Percentiles rank a stretch among this genome's conserved stretches.
These are phyloP conservation scores for Scaptomyza parva DNA, from an alignment of 2,888 invertebrate species.

Conservation along the genomic window DNA sequence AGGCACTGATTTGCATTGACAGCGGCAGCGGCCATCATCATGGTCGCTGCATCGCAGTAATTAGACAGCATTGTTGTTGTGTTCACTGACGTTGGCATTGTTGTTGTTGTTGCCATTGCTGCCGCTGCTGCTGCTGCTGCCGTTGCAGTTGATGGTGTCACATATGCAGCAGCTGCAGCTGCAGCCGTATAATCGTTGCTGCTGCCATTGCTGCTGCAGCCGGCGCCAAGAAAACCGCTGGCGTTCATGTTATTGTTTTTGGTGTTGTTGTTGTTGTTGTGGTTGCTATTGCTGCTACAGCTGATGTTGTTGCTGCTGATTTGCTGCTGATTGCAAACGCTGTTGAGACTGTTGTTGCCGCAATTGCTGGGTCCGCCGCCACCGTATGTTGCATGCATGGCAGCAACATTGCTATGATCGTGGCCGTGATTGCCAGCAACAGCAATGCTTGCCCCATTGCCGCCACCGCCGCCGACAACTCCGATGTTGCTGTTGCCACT, in stretches of 20 bases:
- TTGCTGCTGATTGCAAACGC: conserved; percentile 73
- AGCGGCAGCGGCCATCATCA: conserved; percentile 84
- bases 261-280: conserved; percentile 34
- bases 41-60: conserved; percentile 85
- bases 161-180: conserved; percentile 63
- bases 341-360: conserved; percentile 60
- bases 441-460: conserved; percentile 21
- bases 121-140: conserved; percentile 50
- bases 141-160: conserved; percentile 53
- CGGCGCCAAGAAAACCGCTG: conserved; percentile 64
- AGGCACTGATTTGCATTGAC: conserved; percentile 84
- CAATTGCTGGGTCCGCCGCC: conserved; percentile 41
- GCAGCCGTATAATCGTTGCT: conserved; percentile 60
- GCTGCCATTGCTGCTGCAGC: conserved; percentile 45
- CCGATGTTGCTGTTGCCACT: conserved; percentile 36
- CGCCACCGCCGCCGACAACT: conserved; percentile 33
- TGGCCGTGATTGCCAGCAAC: conserved; percentile 62
- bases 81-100: conserved; percentile 63
- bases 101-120: conserved; percentile 47
- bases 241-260: conserved; percentile 48
- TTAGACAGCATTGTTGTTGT: conserved; percentile 83
- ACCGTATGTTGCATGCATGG: conserved; percentile 59
- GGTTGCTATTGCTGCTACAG: conserved; percentile 42
- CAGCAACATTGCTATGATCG: conserved; percentile 74
- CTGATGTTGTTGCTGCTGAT: conserved; percentile 66